Conservation (phyloP, 2,797 vertebrate species). For the Mormyrops boulengeri region DNA sequence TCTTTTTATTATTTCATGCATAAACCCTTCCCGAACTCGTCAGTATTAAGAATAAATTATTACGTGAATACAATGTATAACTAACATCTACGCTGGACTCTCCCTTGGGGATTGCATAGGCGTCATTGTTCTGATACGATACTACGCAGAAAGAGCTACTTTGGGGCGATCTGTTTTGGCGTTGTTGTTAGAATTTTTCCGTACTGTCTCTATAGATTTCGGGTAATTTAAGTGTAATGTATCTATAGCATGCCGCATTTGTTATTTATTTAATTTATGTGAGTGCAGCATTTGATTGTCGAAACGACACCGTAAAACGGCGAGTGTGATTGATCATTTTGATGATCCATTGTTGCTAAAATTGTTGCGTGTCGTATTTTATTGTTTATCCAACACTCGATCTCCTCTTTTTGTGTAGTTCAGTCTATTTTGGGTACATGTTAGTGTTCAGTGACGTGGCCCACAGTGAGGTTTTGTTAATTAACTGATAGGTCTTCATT, state of each 20-base stretch:
- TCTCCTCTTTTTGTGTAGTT: constrained; percentile 3
- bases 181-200: not conserved
- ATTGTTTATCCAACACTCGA: not conserved
- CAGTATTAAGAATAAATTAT: not conserved
- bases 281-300: not conserved
- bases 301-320: not conserved
- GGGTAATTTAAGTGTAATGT: not conserved
- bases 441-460: constrained; percentile 40
- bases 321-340: not conserved
- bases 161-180: not conserved
- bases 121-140: constrained; percentile 26
- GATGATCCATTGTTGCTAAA: not conserved
- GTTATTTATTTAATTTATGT: not conserved
- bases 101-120: constrained; percentile 5
- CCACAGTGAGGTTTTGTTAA: constrained; percentile 68
- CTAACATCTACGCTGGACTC: not conserved
- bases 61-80: not conserved
- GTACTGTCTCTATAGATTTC: not conserved
- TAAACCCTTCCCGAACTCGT: not conserved
- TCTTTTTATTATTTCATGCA: not conserved
- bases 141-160: not conserved
- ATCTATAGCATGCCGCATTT: not conserved
- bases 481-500: constrained; percentile 82
- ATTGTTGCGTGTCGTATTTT: not conserved
- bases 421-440: constrained; percentile 10